Evolutionary conservation across 2,113 vertebrate species (phyloP).

Genomic region (Aphyosemion australe): DNA sequence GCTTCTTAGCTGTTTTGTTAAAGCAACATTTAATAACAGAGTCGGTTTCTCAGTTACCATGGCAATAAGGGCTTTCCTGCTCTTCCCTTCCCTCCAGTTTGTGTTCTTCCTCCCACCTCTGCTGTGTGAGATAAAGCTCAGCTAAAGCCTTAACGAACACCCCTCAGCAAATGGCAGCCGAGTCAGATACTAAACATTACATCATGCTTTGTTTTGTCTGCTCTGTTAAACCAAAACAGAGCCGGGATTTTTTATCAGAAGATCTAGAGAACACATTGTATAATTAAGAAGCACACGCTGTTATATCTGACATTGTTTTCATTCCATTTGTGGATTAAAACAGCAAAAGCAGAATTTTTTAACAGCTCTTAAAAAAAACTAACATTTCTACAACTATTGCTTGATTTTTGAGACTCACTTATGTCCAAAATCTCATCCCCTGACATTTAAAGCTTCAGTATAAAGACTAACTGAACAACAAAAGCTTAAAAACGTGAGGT

Average conservation of each 20-base stretch:
- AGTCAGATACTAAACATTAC: constrained; percentile 14
- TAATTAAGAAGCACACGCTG: background rate
- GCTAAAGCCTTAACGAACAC: constrained; percentile 28
- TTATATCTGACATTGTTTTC: background rate
- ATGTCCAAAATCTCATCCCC: constrained; percentile 19
- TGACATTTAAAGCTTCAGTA: constrained; percentile 16
- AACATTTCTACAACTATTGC: background rate
- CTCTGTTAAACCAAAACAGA: constrained; percentile 3
- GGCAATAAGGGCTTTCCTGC: constrained; percentile 67
- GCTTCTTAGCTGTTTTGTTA: constrained; percentile 48
- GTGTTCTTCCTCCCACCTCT: constrained; percentile 31
- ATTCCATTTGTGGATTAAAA: background rate
- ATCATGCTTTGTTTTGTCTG: constrained; percentile 25
- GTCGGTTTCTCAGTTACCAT: constrained; percentile 68
- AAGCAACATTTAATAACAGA: constrained; percentile 54
- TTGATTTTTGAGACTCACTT: background rate
- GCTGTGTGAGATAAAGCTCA: constrained; percentile 35
- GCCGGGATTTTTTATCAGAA: background rate
- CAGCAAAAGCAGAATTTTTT: no score
- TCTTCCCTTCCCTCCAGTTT: constrained; percentile 37
- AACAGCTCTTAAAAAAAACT: no score
- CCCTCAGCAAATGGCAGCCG: constrained; percentile 34
- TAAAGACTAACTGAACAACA: background rate
- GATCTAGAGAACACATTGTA: background rate
- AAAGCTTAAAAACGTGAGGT: constrained; percentile 15